Base-by-base conservation (phyloP, 2,797 vertebrate species). In the Melanotaenia maccullochi region DNA sequence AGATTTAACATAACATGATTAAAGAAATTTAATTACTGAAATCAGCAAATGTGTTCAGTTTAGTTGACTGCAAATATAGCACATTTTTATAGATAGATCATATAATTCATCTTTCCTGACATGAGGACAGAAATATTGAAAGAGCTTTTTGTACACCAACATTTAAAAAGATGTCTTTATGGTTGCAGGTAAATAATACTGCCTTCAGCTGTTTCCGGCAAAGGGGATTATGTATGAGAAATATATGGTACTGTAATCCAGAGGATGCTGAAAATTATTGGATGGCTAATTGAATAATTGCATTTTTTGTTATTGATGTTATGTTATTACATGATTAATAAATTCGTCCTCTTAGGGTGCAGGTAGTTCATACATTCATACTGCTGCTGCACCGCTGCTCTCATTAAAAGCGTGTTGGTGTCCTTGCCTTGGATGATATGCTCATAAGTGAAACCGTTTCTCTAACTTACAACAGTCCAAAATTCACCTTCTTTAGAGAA, bases 1-100 rank as follows among this genome's bases (percentile, higher is more conserved):
- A 71, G 56, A 85, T 64, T 42, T 76, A 71, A 77, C 67, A 44
- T 65, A 83, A 78, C 68, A 65, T 54, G 73, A 85, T 90, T 85
- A 65, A 63, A 65, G 36, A 75, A 60, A 87, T 83, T 55, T 69
- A 75, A 84, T 89, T 79, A 59, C 44, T 38, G 58, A 71, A 87
- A 83, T 68, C 65, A 76, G 40, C 32, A 63, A 33, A 66, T 75
- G 67, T 22, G 33, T 57, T 82, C 56, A 56, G 57, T 75, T 71
- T 76, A 13, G 78, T 77, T 83, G 68, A 40, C 51, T 35, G 38
- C 58, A 59, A 78, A 73, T 44, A 73, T 30, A 49, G 38, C 12
- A 13, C 35, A 58, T 36, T 55, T 58, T 57, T 24, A 3, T 13
- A 49, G 61, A 68, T 69, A 33, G 62, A 18, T 35, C 52, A 58